phyloP scores from a whole-genome alignment of 2,113 vertebrate genomes.

The Anolis carolinensis region DNA sequence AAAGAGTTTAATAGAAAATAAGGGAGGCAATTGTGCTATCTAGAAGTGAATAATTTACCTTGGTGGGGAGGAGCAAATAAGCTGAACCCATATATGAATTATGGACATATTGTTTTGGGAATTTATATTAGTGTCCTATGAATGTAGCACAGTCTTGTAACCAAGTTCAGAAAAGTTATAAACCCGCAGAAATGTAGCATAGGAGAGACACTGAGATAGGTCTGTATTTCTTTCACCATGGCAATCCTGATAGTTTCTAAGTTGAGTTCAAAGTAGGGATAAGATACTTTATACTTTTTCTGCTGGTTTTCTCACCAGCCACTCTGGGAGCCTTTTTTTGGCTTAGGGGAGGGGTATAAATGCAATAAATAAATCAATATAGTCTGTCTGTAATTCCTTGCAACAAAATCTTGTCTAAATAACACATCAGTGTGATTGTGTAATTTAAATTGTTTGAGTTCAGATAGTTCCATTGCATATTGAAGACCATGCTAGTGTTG shows the following conservation, averaged over 20 bases:
- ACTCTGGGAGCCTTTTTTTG: not conserved
- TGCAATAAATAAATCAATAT: no score
- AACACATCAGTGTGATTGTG: not conserved
- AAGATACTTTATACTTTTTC: not conserved
- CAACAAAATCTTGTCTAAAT: not conserved
- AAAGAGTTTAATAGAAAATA: not conserved
- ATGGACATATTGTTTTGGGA: not conserved
- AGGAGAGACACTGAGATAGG: not conserved
- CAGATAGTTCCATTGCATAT: not conserved
- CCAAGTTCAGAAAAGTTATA: not conserved
- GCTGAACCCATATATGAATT: not conserved
- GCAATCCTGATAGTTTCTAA: not conserved
- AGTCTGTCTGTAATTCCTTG: not conserved
- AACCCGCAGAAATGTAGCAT: not conserved
- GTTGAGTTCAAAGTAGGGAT: not conserved
- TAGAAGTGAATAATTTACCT: not conserved
- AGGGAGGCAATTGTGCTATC: not conserved
- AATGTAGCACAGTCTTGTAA: not conserved
- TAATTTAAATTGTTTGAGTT: not conserved
- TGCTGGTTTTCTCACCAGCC: not conserved
- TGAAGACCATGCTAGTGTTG: not conserved
- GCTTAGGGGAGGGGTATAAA: no score
- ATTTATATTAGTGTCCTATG: not conserved
- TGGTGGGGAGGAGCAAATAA: not conserved
- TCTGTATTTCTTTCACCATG: not conserved